Evolutionary conservation across 1,140 invertebrate species (phyloP).

Genomic region (Eumeta japonica): DNA sequence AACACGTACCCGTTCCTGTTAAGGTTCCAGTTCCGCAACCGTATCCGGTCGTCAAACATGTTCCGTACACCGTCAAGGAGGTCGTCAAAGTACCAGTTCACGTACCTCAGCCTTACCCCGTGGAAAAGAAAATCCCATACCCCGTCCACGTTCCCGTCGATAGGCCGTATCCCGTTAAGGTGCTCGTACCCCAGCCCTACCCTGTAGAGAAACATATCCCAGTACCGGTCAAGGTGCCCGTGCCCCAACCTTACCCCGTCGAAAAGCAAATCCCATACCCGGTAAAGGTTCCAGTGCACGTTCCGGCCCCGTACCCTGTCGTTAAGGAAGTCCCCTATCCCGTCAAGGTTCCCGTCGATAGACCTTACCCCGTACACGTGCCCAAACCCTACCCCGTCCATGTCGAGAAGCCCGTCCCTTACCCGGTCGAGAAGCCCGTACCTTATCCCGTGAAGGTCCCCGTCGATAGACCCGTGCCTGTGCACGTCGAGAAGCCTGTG

Average conservation of each 20-base stretch:
- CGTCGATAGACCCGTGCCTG: slow-evolving; percentile 60
- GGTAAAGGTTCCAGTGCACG: slow-evolving; percentile 65
- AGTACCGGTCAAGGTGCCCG: slow-evolving; percentile 58
- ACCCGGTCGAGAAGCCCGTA: slow-evolving; percentile 67
- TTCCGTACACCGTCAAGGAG: slow-evolving; percentile 67
- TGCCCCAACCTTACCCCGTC: slow-evolving; percentile 59
- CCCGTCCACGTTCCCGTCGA: slow-evolving; percentile 72
- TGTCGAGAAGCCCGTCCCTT: slow-evolving; percentile 68
- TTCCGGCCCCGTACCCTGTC: slow-evolving; percentile 66
- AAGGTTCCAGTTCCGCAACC: slow-evolving; percentile 63
- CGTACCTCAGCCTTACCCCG: slow-evolving; percentile 68
- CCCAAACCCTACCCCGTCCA: slow-evolving; percentile 64
- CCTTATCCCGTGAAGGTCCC: slow-evolving; percentile 64
- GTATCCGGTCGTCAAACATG: slow-evolving; percentile 67
- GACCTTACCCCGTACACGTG: slow-evolving; percentile 72
- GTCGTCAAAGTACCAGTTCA: slow-evolving; percentile 67
- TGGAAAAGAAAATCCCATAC: slow-evolving; percentile 66
- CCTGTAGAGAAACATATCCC: slow-evolving; percentile 59
- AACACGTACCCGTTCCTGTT: slow-evolving; percentile 45
- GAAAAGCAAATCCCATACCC: slow-evolving; percentile 65
- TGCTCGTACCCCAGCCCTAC: slow-evolving; percentile 68
- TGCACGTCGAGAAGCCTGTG: slow-evolving; percentile 59
- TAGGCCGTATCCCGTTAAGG: slow-evolving; percentile 65
- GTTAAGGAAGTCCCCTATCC: slow-evolving; percentile 65
- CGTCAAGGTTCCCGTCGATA: slow-evolving; percentile 70